phyloP scores from a whole-genome alignment of 2,113 vertebrate species.

The Hippotragus niger region DNA sequence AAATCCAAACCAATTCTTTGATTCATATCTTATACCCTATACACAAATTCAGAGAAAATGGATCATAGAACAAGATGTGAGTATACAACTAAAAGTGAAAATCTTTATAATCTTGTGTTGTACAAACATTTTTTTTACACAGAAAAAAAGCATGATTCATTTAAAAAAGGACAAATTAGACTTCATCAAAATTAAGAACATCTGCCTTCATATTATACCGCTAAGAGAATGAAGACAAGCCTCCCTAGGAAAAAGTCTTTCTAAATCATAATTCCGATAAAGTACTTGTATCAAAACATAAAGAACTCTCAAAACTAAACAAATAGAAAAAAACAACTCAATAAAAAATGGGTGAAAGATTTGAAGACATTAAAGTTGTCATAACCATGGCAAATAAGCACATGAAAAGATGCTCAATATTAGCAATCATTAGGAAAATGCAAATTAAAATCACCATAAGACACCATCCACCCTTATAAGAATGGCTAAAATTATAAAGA shows the following conservation, averaged over 20 bases:
- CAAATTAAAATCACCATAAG: not conserved
- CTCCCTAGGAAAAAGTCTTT: not conserved
- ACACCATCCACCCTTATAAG: not conserved
- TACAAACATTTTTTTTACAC: not conserved
- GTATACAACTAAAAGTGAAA: not conserved
- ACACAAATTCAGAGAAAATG: not conserved
- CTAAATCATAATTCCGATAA: not conserved
- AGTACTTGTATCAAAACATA: not conserved
- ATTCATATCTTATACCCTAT: not conserved
- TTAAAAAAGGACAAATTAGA: not conserved
- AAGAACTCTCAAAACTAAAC: conserved; percentile 4
- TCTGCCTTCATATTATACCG: not conserved
- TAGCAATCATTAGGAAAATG: not conserved
- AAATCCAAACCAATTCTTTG: not conserved
- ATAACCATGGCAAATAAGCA: not conserved
- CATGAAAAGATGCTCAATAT: not conserved
- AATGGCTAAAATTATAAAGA: not conserved
- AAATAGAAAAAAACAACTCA: not conserved
- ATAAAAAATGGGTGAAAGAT: conserved; percentile 8
- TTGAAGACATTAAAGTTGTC: not conserved
- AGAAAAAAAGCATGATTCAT: not conserved
- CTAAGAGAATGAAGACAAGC: not conserved
- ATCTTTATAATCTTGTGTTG: not conserved
- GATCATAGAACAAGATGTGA: not conserved
- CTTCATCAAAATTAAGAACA: conserved; percentile 9